A percentile compares a stretch with the other conserved stretches of the same genome.
These are phyloP conservation scores for Arenicola marina DNA, from an alignment of 2,888 invertebrate species.

Conservation along the genomic window DNA sequence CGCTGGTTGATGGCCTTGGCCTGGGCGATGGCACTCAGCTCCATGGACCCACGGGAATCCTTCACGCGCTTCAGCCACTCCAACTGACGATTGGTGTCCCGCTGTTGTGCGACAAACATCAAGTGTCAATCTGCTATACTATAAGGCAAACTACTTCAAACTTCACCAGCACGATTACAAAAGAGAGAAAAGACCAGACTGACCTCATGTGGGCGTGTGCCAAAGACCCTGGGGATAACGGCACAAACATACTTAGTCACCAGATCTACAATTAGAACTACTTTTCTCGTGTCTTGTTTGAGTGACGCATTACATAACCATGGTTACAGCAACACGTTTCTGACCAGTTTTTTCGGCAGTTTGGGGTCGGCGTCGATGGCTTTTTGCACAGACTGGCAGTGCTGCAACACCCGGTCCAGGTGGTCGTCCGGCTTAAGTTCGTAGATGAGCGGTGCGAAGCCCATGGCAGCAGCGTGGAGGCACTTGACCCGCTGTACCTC, in stretches of 20 bases:
- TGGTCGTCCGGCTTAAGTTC: constrained; percentile 37
- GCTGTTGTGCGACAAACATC: constrained; percentile 24
- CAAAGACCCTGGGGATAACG: too few species aligned
- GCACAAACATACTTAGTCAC: too few species aligned
- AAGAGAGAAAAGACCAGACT: too few species aligned
- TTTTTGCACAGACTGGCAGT: constrained; percentile 45
- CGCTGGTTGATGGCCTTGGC: constrained; percentile 44
- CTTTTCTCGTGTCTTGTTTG: too few species aligned
- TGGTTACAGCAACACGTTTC: neutral
- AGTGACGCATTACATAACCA: neutral
- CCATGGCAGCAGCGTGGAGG: constrained; percentile 50
- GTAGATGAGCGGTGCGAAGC: constrained; percentile 55
- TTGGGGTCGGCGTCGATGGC: constrained; percentile 40
- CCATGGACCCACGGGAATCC: constrained; percentile 50
- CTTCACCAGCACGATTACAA: too few species aligned
- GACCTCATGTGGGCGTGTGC: too few species aligned
- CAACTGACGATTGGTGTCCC: constrained; percentile 38
- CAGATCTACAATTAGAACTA: too few species aligned
- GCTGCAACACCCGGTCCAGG: constrained; percentile 39
- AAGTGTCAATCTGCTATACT: neutral
- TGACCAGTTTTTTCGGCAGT: constrained; percentile 48
- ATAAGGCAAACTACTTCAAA: neutral
- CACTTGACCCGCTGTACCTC: constrained; percentile 48
- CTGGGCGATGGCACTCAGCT: constrained; percentile 45
- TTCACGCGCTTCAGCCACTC: constrained; percentile 48